Percentiles rank a stretch among this genome's conserved stretches.
Evolutionary conservation across 2,113 vertebrate genomes (phyloP).

Genomic region (Laticauda laticaudata): DNA sequence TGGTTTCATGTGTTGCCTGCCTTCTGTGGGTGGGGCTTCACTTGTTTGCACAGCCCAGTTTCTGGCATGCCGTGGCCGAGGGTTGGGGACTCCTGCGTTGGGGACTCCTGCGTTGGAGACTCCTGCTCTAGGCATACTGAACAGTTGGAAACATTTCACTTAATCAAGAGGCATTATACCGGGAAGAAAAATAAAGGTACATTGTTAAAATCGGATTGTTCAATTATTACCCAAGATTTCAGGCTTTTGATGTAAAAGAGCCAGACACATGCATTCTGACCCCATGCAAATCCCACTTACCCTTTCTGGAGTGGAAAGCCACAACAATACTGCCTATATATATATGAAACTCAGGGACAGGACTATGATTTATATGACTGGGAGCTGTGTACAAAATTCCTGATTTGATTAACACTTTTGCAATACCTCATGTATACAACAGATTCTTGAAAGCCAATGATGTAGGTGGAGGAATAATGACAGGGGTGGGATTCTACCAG

Average conservation of each 20-base stretch:
- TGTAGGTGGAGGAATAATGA: not conserved
- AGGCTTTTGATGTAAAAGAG: not conserved
- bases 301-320: not conserved
- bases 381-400: not conserved
- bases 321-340: not conserved
- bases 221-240: not conserved
- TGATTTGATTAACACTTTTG: not conserved
- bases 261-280: not conserved
- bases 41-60: too few relatives aligned
- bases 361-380: not conserved
- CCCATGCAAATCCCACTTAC: not conserved
- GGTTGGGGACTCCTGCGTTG: too few relatives aligned
- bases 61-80: too few relatives aligned
- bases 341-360: not conserved
- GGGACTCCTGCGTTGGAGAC: too few relatives aligned
- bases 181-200: not conserved
- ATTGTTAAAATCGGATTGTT: not conserved
- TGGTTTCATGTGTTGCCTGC: too few relatives aligned
- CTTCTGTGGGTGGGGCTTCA: too few relatives aligned
- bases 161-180: not conserved
- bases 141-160: not conserved
- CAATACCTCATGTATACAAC: not conserved
- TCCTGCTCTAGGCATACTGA: too few relatives aligned
- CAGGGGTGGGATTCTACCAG: too few relatives aligned
- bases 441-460: not conserved